Percentiles rank a stretch among this genome's conserved stretches.
These are phyloP conservation scores for Diorhabda elongata DNA, from an alignment of 1,140 invertebrate genomes.

Conservation along the genomic window DNA sequence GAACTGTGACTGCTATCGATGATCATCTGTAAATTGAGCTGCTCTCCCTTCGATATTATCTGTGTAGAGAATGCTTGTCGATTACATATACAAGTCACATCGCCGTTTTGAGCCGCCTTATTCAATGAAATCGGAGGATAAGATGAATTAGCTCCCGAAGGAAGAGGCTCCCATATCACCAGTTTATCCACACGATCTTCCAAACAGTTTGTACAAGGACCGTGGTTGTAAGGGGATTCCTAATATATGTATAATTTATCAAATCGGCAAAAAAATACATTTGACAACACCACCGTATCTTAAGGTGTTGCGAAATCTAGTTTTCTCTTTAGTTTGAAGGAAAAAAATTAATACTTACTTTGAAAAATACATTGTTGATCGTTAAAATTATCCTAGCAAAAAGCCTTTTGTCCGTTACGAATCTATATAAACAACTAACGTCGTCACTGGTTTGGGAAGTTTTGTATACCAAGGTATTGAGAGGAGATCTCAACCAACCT, in stretches of 20 bases:
- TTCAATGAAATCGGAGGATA: conserved; percentile 52
- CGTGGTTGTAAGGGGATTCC: conserved; percentile 72
- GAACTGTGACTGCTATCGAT: conserved; percentile 78
- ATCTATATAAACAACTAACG: conserved; percentile 75
- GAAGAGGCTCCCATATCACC: conserved; percentile 67
- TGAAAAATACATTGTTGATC: conserved; percentile 65
- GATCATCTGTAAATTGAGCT: conserved; percentile 71
- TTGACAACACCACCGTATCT: too few relatives aligned
- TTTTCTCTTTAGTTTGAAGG: too few relatives aligned
- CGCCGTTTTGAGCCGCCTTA: conserved; percentile 51
- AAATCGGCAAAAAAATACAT: too few relatives aligned
- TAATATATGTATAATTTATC: conserved; percentile 36
- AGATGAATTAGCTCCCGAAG: conserved; percentile 45
- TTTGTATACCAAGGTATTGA: conserved; percentile 83
- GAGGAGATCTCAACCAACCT: conserved; percentile 70
- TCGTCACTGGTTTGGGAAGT: conserved; percentile 61
- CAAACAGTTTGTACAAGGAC: conserved; percentile 75
- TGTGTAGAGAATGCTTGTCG: conserved; percentile 56
- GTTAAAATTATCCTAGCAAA: conserved; percentile 76
- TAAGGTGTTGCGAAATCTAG: too few relatives aligned
- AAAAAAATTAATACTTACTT: conserved; percentile 44
- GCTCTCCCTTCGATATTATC: conserved; percentile 71
- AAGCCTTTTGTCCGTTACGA: conserved; percentile 73
- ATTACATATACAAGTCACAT: conserved; percentile 62
- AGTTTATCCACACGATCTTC: conserved; percentile 78